Base-by-base conservation (phyloP, 2,797 vertebrate genomes). In the Melanotaenia nigrans region DNA sequence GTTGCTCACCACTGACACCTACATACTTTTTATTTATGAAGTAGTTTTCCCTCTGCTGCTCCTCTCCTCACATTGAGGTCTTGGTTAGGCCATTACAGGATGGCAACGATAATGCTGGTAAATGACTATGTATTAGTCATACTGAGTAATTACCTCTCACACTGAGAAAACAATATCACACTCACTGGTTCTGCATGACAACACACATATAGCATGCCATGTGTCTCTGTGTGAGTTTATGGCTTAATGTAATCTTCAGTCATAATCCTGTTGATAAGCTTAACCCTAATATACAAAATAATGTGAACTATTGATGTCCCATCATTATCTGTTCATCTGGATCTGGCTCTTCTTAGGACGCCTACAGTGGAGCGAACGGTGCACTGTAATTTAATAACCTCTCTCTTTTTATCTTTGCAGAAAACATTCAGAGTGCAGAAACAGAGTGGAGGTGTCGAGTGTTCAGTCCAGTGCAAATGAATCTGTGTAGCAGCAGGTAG, bases 141-240 rank as follows among this genome's bases (percentile, higher is more conserved):
- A 85, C 79, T 83, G 88, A 92, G 85, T 89, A 90, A 93, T 92
- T 87, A 89, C 80, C 77, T 80, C 79, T 84, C 86, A 86, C 74
- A 85, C 84, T 71, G 81, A 83, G 79, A 89, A 86, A 85, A 92
- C 85, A 89, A 85, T 80, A 86, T 86, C 85, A 74, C 79, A 85
- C 80, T 82, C 73, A 77, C 71, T 65, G 79, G 61, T 89, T 87
- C 68, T 83, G 84, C 87, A 86, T 88, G 86, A 82, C 78, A 81
- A 88, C 84, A 65, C 51, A 3, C 76, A 75, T 55, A 68, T n/a
- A 71, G 61, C 58, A 47, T 77, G 61, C 84, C 54, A 56, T 20
- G 67, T 25, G 7, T 60, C 51, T 75, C 66, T 58, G 72, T 16
- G 22, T 65, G 55, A 64, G 49, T 32, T 35, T 77, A 56, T 62